Evolutionary conservation across 2,797 vertebrate species (phyloP).

Genomic region (Parauchenoglanis ngamensis): DNA sequence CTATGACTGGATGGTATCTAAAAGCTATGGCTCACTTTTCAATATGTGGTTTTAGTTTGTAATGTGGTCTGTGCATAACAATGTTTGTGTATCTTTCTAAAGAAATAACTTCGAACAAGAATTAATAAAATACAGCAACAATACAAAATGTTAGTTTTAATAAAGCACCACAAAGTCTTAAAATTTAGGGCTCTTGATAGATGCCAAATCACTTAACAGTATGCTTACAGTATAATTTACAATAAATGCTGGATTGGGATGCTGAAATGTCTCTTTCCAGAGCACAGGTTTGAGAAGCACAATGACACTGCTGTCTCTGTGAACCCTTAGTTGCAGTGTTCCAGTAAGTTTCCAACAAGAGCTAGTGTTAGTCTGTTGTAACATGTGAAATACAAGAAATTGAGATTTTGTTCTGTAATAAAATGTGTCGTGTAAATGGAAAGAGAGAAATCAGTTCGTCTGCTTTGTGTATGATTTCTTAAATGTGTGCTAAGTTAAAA

Average conservation of each 20-base stretch:
- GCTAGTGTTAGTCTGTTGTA: conserved; percentile 44
- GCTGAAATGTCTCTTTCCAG: conserved; percentile 48
- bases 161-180: conserved; percentile 19
- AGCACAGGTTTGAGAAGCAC: conserved; percentile 61
- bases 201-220: conserved; percentile 22
- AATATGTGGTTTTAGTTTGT: conserved; percentile 42
- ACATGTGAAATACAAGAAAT: conserved; percentile 38
- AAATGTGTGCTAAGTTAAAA: conserved; percentile 1
- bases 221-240: conserved; percentile 50
- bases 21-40: conserved; percentile 12
- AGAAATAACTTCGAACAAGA: not conserved
- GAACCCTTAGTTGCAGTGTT: conserved; percentile 39
- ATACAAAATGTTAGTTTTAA: conserved; percentile 15
- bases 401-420: conserved; percentile 51
- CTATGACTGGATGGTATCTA: conserved; percentile 14
- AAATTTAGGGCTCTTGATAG: conserved; percentile 27
- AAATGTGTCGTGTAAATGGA: conserved; percentile 50
- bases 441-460: conserved; percentile 6
- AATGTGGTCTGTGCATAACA: conserved; percentile 33
- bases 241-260: conserved; percentile 54
- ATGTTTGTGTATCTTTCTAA: conserved; percentile 37
- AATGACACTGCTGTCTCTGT: conserved; percentile 45
- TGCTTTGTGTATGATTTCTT: conserved; percentile 34
- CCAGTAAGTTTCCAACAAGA: conserved; percentile 35
- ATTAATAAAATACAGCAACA: conserved; percentile 6